A percentile compares a stretch with the other conserved stretches of the same genome.
These are phyloP conservation scores for Chrosomus eos DNA, from an alignment of 2,797 vertebrate genomes.

Conservation along the genomic window DNA sequence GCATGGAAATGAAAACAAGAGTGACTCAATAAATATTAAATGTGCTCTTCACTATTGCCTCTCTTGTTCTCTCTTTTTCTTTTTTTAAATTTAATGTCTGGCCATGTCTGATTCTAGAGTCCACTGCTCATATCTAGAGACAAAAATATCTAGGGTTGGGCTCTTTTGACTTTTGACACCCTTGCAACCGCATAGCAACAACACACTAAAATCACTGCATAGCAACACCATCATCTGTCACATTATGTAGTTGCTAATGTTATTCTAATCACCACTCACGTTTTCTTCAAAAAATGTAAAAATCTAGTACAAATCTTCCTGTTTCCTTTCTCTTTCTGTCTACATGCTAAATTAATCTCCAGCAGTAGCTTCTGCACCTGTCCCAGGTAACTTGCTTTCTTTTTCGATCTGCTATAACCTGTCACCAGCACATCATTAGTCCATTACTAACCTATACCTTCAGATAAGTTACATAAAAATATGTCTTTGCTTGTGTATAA, in stretches of 20 bases:
- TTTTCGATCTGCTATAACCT: conserved; percentile 22
- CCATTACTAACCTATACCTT: neutral
- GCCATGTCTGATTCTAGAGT: neutral
- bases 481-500: neutral
- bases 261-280: neutral
- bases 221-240: neutral
- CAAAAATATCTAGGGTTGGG: neutral
- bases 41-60: neutral
- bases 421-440: neutral
- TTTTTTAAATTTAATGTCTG: neutral
- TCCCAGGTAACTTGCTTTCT: conserved; percentile 36
- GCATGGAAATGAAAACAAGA: neutral
- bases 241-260: neutral
- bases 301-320: conserved; percentile 27
- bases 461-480: neutral
- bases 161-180: neutral
- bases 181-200: neutral
- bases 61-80: neutral
- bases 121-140: neutral
- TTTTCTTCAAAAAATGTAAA: neutral
- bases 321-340: conserved; percentile 34
- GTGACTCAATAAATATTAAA: neutral
- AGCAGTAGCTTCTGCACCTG: conserved; percentile 28
- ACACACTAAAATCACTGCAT: neutral
- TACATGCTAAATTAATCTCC: conserved; percentile 47